Evolutionary conservation across 2,888 invertebrate species (phyloP).

Genomic region (Antheraea assamensis): DNA sequence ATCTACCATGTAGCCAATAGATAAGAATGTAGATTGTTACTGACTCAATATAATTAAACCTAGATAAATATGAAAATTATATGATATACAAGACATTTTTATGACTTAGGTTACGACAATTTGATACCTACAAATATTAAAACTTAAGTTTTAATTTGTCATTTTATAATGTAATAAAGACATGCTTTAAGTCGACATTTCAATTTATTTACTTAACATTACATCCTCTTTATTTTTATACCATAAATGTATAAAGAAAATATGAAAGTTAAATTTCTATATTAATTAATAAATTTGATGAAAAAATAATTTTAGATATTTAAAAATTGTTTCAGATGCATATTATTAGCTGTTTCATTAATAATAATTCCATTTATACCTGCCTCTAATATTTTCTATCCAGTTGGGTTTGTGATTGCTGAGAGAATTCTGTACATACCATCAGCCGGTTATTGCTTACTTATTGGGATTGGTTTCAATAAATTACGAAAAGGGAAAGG

Average conservation of each 20-base stretch:
- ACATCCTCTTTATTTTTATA: background rate
- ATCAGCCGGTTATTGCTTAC: slow-evolving; percentile 89
- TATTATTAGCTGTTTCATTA: slow-evolving; percentile 82
- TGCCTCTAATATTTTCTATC: slow-evolving; percentile 91
- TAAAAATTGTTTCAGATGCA: slow-evolving; percentile 67
- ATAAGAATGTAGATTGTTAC: no score
- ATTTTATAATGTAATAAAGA: no score
- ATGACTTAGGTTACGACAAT: no score
- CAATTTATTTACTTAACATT: background rate
- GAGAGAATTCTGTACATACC: slow-evolving; percentile 93
- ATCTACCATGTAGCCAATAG: no score
- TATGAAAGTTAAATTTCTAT: background rate
- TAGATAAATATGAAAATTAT: no score
- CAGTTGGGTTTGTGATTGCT: slow-evolving; percentile 95
- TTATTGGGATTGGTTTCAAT: slow-evolving; percentile 84
- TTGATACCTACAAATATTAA: no score
- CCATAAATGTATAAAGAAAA: background rate
- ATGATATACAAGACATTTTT: no score
- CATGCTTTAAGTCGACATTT: no score
- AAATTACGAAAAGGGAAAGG: slow-evolving; percentile 44
- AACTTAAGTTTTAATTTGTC: no score
- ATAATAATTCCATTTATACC: slow-evolving; percentile 91
- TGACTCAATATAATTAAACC: no score
- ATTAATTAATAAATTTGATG: background rate
- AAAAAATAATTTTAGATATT: background rate